Base-by-base conservation (phyloP, 1,140 invertebrate species). In the Aphelenchoides fujianensis region DNA sequence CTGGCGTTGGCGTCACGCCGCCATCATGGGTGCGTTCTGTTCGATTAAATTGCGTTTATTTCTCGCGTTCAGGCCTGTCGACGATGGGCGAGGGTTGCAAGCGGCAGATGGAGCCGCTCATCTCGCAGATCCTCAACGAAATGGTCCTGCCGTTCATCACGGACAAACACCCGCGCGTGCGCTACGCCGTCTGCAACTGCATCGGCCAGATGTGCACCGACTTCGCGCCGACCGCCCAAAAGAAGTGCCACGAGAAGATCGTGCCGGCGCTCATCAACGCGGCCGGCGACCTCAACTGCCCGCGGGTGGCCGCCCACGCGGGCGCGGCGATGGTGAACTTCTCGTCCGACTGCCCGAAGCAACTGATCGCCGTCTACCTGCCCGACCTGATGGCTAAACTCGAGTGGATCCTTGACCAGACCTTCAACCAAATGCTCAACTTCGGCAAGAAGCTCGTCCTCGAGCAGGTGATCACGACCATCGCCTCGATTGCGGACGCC, bases 151-250 rank as follows among this genome's bases (percentile, higher is more conserved):
- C 90, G 71, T 97, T 91, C 85, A 87, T 97, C 34, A 89, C 89
- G 75, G 95, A 97, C 86, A 89, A 87, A 85, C 93, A 96, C 87
- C 93, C 93, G 12, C 87, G 93, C 73, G 94, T 97, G 0, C 88
- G 94, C 53, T 97, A 97, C 83, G 96, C 97, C 31, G 93, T 93
- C 55, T 99, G 97, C 84, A 99, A 98, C 87, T 94, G 95, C n/a
- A 89, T 99, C 41, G 97, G 97, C 16, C 96, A 99, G 87, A 95
- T 99, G 92, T 93, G 94, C 0, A 94, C 94, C 12, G 97, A 99
- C 86, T 99, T 99, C 88, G 93, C 93, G 2, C 94, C 94, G 2
- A 88, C 88, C 5, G 95, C 98, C 81, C 93, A 98, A 85, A 97
- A 97, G 86, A 97, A 97, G 86, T 99, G 95, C 86, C 95, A 98